Evolutionary conservation across 2,797 vertebrate species (phyloP), one percentile per base, ranked within the genome.

Genomic region (Merluccius polli): DNA sequence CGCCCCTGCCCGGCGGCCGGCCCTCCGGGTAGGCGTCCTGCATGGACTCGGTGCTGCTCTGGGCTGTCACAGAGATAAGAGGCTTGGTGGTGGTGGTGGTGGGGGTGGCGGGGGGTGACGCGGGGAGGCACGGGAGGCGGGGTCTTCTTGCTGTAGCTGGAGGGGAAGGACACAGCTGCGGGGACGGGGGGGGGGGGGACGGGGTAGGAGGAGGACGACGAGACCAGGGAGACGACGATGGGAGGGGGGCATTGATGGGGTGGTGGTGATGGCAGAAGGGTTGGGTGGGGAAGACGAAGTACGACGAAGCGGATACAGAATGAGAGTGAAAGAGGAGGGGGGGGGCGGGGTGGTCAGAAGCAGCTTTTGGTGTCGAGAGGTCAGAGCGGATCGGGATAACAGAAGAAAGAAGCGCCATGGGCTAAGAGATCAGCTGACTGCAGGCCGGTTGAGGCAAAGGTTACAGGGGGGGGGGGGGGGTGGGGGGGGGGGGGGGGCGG

Each of bases 41-140:
- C 9, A 95, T 98, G 84, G 98, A 99, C 85, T 99, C 98, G 9
- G 98, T 99, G 89, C 97, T 99, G 95, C 98, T 99, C 94, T 99
- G 98, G 13, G 98, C 97, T 5, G 98, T 99, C 84, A 99, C 96
- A 0, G 98, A 99, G 93, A 99, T 99, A 90, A 99, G 94, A 4
- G 98, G 98, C 92, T 98, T 98, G 87, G 97, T 97, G 88, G 97
- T 27, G 88, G 97, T 96, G 87, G 95, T 94, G 84, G 95, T 94
- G 67, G 30, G 24, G 27, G 97, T 96, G 87, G 95, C 94, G 77
- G 67, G 67, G 16, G 29, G 97, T 96, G 87, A 95, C 94, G 77
- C 97, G 95, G 6, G 97, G 97, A 71, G 97, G 98, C 78, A 99
- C 97, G 0, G 98, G 98, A 1, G 98, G 98, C 0, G 98, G 97